These are phyloP conservation scores for Lamellibrachia columna DNA, from an alignment of 2,888 invertebrate genomes.

Conservation along the genomic window DNA sequence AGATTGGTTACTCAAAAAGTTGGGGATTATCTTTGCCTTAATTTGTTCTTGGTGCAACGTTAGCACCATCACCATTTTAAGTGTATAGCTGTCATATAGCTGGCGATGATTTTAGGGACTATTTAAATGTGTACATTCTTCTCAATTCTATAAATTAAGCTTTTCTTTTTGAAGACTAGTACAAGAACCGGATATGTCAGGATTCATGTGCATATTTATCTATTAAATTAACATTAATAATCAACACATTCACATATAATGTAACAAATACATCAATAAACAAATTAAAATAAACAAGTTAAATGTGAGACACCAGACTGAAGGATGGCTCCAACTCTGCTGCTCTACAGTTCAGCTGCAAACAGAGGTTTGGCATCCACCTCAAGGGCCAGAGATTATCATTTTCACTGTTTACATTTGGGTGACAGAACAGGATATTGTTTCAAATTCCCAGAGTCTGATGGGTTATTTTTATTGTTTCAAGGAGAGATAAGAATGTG, in stretches of 20 bases:
- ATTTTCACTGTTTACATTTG: neutral
- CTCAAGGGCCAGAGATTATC: neutral
- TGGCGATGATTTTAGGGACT: neutral
- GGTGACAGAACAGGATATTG: neutral
- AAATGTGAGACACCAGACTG: neutral
- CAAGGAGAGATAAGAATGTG: slow-evolving; percentile 10
- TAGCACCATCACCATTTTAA: neutral
- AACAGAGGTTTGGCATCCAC: neutral
- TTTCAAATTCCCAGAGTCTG: neutral
- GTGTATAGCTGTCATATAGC: neutral
- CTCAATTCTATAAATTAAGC: neutral
- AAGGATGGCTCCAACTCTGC: neutral
- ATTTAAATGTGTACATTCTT: neutral
- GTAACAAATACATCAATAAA: neutral
- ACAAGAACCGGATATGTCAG: neutral
- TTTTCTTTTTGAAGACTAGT: neutral
- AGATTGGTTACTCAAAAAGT: neutral
- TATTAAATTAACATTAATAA: neutral
- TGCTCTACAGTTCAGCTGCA: neutral
- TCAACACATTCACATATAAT: neutral
- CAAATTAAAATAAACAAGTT: neutral
- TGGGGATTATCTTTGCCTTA: neutral
- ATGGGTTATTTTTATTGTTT: neutral
- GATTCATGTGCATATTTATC: neutral
- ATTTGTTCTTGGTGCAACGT: neutral